phyloP scores from a whole-genome alignment of 2,888 invertebrate genomes.

The Dryobotodes eremita region DNA sequence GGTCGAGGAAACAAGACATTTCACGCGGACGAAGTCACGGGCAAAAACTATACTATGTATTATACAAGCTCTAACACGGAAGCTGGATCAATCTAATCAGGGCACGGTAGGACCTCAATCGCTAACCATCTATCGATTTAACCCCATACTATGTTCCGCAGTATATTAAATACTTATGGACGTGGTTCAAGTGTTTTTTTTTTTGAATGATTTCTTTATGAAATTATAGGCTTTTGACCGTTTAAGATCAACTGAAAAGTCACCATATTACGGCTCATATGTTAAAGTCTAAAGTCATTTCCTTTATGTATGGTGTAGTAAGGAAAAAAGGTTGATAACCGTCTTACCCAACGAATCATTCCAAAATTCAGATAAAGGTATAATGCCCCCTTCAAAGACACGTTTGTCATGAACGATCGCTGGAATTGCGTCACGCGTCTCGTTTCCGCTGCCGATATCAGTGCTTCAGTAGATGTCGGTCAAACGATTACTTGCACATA shows the following conservation, averaged over 20 bases:
- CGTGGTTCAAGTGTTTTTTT: background rate
- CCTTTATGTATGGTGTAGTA: background rate
- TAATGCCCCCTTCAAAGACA: conserved; percentile 33
- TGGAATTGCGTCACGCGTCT: conserved; percentile 34
- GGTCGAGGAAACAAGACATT: no score
- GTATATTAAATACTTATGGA: background rate
- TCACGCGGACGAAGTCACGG: no score
- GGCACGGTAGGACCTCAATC: background rate
- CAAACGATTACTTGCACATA: conserved; percentile 8
- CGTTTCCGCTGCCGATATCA: conserved; percentile 33
- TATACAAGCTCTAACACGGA: background rate
- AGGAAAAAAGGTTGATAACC: background rate
- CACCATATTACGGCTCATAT: background rate
- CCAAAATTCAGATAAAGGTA: conserved; percentile 32
- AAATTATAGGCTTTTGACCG: no score
- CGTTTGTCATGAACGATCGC: conserved; percentile 33
- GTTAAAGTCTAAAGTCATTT: background rate
- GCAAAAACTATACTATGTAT: no score
- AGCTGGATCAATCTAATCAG: background rate
- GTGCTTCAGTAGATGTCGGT: conserved; percentile 9
- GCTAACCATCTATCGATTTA: background rate
- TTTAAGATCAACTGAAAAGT: background rate
- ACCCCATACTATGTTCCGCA: background rate
- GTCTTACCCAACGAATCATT: background rate
- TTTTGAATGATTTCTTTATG: no score